These are phyloP conservation scores for Rachycentron canadum DNA, from an alignment of 2,797 vertebrate species.

Conservation along the genomic window DNA sequence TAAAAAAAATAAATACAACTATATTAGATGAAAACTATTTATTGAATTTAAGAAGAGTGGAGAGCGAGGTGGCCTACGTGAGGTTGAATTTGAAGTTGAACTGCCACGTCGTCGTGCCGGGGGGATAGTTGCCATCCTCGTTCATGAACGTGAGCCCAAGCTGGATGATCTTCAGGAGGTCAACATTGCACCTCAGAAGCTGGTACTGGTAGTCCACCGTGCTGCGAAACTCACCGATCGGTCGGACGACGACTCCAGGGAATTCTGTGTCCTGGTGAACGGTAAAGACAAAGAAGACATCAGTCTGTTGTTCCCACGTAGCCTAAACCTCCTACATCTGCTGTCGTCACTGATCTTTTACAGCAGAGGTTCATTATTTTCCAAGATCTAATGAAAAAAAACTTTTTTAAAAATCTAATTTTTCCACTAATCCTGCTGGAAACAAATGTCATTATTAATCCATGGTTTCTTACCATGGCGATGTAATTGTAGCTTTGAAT, in stretches of 20 bases:
- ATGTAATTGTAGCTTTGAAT: slow-evolving; percentile 97
- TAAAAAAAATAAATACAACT: too few species aligned
- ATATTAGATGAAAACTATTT: background rate
- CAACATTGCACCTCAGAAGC: slow-evolving; percentile 96
- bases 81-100: slow-evolving; percentile 99
- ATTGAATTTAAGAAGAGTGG: background rate
- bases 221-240: slow-evolving; percentile 97
- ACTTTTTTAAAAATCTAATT: background rate
- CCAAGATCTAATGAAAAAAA: background rate
- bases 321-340: background rate
- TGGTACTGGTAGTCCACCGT: slow-evolving; percentile 99
- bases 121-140: slow-evolving; percentile 95
- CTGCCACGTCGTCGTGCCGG: slow-evolving; percentile 96
- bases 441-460: too few species aligned
- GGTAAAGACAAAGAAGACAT: background rate
- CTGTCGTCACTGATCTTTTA: too few species aligned
- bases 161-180: slow-evolving; percentile 98
- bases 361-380: background rate
- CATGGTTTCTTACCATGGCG: slow-evolving; percentile 90
- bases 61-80: slow-evolving; percentile 85
- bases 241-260: slow-evolving; percentile 95
- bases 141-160: slow-evolving; percentile 98
- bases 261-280: slow-evolving; percentile 95
- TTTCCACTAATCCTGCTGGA: too few species aligned
- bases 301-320: too few species aligned